phyloP scores from a whole-genome alignment of 2,113 vertebrate species.

The Peucedramus taeniatus region DNA sequence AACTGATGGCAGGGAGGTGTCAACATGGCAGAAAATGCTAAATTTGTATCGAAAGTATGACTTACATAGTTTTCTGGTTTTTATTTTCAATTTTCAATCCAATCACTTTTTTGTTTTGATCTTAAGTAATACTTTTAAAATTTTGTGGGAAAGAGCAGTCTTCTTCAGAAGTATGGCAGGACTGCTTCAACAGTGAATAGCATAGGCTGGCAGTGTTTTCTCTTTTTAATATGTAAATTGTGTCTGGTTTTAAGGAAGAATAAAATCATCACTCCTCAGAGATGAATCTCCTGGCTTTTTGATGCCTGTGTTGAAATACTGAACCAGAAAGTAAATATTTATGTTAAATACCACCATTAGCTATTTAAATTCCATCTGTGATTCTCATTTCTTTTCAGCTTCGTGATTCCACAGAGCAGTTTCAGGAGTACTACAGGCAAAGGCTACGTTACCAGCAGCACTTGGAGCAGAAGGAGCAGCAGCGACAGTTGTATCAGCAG shows the following conservation, averaged over 20 bases:
- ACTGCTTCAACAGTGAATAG: neutral
- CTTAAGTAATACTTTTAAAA: neutral
- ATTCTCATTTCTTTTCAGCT: constrained; percentile 73
- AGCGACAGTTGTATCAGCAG: constrained; percentile 93
- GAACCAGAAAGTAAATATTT: neutral
- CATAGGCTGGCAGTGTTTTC: neutral
- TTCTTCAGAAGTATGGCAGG: neutral
- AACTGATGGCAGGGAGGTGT: neutral
- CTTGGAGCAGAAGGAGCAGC: constrained; percentile 96
- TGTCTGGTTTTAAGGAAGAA: neutral
- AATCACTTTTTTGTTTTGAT: neutral
- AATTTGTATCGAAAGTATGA: neutral
- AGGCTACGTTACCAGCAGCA: constrained; percentile 95
- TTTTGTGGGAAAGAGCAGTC: neutral
- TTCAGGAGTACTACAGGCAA: constrained; percentile 95
- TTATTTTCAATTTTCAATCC: neutral
- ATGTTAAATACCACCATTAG: neutral
- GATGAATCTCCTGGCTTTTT: neutral
- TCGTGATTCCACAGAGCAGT: constrained; percentile 91
- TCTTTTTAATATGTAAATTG: neutral
- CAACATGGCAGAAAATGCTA: neutral
- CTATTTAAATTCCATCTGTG: neutral
- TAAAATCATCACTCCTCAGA: neutral
- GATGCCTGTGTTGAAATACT: neutral
- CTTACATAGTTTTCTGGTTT: neutral